Base-by-base conservation (phyloP, 2,113 vertebrate genomes). In the Gallinago jamesoni region DNA sequence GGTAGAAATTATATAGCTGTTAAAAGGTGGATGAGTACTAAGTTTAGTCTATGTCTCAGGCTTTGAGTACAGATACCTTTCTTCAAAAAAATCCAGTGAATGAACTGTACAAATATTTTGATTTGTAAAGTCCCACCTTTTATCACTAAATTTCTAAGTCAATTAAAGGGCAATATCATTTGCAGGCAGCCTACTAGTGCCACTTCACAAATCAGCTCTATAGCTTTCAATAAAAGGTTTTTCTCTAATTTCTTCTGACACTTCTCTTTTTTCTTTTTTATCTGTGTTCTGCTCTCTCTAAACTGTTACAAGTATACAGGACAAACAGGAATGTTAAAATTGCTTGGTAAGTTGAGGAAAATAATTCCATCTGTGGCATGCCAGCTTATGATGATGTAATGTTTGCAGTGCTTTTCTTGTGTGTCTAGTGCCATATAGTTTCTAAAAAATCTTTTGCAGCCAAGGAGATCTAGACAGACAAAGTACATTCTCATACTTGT, bases 241-340 rank as follows among this genome's bases (percentile, higher is more conserved):
- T 94, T 81, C 90, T 95, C 87, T 93, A 18, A 79, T 89, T 95
- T 96, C 90, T 94, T 97, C 96, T 97, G 97, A 97, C 89, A 95
- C 94, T 94, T 95, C 60, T 30, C 94, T 90, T 89, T 91, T 96
- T 84, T 92, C 45, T 95, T 91, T 94, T 93, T 92, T 86, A 70
- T 93, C 91, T 97, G 77, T 94, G 70, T 96, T 97, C 90, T 93
- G 47, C 95, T 95, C 87, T 95, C 93, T 97, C 86, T 94, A 97
- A 97, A 96, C 96, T 97, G 74, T 97, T 98, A 96, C 97, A 98
- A 97, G 97, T 98, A 95, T 95, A 97, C 97, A 98, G 97, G 97
- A 97, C 80, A 98, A 97, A 95, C 43, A 97, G 87, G 94, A 96
- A 94, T 94, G 90, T 96, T 98, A 90, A 97, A 97, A 94, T 96